Conservation (phyloP, 2,888 invertebrate species). For the Macrostomum cliftonense region DNA sequence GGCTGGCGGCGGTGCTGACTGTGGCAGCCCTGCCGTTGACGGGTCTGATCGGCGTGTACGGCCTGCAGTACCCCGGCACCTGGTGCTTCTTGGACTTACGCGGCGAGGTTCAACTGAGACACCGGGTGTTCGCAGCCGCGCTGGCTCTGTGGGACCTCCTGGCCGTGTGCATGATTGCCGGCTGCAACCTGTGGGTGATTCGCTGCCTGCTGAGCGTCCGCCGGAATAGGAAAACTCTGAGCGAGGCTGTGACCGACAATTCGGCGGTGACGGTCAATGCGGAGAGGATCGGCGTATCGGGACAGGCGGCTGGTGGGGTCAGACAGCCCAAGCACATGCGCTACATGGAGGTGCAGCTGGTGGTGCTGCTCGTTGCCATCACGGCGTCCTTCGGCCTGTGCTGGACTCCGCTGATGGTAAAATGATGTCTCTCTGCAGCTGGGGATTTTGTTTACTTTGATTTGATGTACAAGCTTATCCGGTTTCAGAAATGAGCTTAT, state of each 20-base stretch:
- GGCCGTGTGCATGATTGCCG: slow-evolving; percentile 18
- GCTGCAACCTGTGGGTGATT: slow-evolving; percentile 22
- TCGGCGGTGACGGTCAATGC: too few relatives aligned
- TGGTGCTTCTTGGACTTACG: slow-evolving; percentile 29
- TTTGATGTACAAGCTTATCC: too few relatives aligned
- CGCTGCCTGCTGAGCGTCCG: slow-evolving; percentile 21
- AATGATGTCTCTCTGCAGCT: not conserved
- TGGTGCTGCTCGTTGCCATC: slow-evolving; percentile 29
- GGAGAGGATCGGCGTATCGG: too few relatives aligned
- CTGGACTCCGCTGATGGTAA: slow-evolving; percentile 35
- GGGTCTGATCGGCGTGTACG: slow-evolving; percentile 25
- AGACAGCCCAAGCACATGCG: too few relatives aligned
- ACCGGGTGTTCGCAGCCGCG: slow-evolving; percentile 22
- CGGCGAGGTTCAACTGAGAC: not conserved
- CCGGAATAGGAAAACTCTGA: slow-evolving; percentile 15
- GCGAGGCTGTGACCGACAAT: too few relatives aligned
- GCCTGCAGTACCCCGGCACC: slow-evolving; percentile 30
- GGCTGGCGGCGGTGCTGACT: slow-evolving; percentile 17
- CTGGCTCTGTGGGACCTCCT: slow-evolving; percentile 24
- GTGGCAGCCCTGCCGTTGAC: slow-evolving; percentile 28
- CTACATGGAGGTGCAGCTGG: slow-evolving; percentile 30
- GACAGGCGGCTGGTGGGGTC: too few relatives aligned
- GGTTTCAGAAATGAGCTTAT: too few relatives aligned
- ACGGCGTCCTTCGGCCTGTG: slow-evolving; percentile 32
- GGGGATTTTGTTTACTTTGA: too few relatives aligned